Conservation (phyloP, 2,888 invertebrate genomes). For the Caenorhabditis sulstoni region DNA sequence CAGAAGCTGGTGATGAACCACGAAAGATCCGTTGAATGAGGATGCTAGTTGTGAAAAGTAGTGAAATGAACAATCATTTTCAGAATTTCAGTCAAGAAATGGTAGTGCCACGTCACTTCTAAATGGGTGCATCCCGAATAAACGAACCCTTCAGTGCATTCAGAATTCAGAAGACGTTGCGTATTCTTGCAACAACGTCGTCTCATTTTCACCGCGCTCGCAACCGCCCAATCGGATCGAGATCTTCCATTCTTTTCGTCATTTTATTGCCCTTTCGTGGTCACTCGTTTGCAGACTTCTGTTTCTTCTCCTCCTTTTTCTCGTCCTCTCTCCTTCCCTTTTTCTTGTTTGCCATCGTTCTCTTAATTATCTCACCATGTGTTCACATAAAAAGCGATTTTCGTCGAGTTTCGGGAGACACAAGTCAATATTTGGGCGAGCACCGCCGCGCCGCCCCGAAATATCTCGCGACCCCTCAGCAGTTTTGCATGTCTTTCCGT, state of each 20-base stretch:
- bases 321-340: neutral
- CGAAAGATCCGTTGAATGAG: too few species aligned
- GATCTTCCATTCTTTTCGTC: slow-evolving; percentile 18
- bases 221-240: slow-evolving; percentile 23
- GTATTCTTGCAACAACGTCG: slow-evolving; percentile 6
- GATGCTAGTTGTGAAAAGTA: too few species aligned
- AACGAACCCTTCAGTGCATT: too few species aligned
- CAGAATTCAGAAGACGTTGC: neutral
- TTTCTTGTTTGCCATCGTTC: slow-evolving; percentile 28
- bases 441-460: too few species aligned
- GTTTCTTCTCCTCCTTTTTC: slow-evolving; percentile 15
- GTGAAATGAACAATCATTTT: too few species aligned
- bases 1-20: too few species aligned
- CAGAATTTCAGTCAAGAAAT: too few species aligned
- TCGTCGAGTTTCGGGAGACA: slow-evolving; percentile 5
- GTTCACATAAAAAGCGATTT: slow-evolving; percentile 39
- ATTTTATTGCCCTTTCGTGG: slow-evolving; percentile 49
- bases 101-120: too few species aligned
- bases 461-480: slow-evolving; percentile 13
- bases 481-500: slow-evolving; percentile 30
- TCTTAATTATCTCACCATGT: slow-evolving; percentile 26
- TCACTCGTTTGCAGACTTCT: slow-evolving; percentile 32
- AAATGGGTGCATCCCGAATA: too few species aligned
- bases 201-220: neutral
- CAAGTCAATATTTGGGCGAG: slow-evolving; percentile 42